Evolutionary conservation across 1,140 invertebrate species (phyloP).

Genomic region (Drosophila kurseongensis): DNA sequence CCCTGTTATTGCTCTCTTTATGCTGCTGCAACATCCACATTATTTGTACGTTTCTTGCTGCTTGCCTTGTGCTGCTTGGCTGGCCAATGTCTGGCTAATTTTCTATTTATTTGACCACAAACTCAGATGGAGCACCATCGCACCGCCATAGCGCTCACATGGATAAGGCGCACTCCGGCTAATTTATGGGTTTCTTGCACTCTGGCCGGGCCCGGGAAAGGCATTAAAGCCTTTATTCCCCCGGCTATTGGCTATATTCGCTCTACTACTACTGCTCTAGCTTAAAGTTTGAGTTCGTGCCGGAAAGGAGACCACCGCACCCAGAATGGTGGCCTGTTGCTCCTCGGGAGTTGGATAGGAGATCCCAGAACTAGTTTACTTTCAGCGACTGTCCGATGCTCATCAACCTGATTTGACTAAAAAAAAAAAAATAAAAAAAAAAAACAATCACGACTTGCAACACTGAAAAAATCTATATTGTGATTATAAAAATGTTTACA

Average conservation of each 20-base stretch:
- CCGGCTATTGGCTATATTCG: not conserved
- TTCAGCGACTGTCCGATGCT: slow-evolving; percentile 41
- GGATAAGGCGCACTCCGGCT: slow-evolving; percentile 44
- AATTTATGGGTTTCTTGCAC: slow-evolving; percentile 82
- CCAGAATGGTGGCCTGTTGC: slow-evolving; percentile 33
- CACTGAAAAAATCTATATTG: not conserved
- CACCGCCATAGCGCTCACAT: slow-evolving; percentile 18
- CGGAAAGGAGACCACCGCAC: slow-evolving; percentile 49
- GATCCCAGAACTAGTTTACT: slow-evolving; percentile 64
- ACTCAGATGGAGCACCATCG: slow-evolving; percentile 39
- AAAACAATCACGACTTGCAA: slow-evolving; percentile 58
- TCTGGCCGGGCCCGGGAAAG: slow-evolving; percentile 35
- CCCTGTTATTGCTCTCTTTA: slow-evolving; percentile 51
- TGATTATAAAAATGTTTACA: no score
- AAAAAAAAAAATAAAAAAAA: slow-evolving; percentile 37
- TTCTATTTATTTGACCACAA: slow-evolving; percentile 82
- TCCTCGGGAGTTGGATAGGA: slow-evolving; percentile 3
- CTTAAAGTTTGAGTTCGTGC: slow-evolving; percentile 75
- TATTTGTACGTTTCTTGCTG: slow-evolving; percentile 63
- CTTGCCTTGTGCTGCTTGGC: slow-evolving; percentile 50
- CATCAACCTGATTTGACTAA: slow-evolving; percentile 72
- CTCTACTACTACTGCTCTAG: slow-evolving; percentile 1
- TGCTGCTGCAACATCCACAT: slow-evolving; percentile 55
- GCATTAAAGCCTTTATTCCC: slow-evolving; percentile 37
- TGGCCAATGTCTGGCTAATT: slow-evolving; percentile 78